These are phyloP conservation scores for Adrianichthys oophorus DNA, from an alignment of 2,797 vertebrate genomes.

Conservation along the genomic window DNA sequence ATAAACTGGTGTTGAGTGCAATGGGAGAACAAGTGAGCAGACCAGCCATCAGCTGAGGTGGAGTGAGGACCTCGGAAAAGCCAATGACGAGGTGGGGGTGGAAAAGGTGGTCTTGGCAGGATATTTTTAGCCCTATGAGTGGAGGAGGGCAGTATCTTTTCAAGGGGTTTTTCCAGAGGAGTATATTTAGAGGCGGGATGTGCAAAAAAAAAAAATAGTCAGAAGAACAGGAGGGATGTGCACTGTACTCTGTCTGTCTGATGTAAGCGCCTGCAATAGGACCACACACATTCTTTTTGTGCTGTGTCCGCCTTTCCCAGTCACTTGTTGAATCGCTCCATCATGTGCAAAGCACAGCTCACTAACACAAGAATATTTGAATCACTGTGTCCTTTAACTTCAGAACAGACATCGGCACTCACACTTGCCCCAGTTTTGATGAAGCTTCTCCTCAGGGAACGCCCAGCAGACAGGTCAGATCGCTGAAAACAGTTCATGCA, in stretches of 20 bases:
- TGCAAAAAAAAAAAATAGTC: slow-evolving; percentile 64
- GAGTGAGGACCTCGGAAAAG: slow-evolving; percentile 21
- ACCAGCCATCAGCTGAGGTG: slow-evolving; percentile 4
- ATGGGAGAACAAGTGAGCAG: slow-evolving; percentile 22
- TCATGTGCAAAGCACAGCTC: slow-evolving; percentile 5
- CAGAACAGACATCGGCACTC: slow-evolving; percentile 5
- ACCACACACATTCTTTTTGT: slow-evolving; percentile 62
- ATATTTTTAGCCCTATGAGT: slow-evolving; percentile 75
- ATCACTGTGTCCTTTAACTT: no score
- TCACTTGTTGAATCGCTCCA: slow-evolving; percentile 31
- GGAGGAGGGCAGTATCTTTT: slow-evolving; percentile 70
- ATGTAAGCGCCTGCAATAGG: slow-evolving; percentile 79
- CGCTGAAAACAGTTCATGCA: slow-evolving; percentile 18
- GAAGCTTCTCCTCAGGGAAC: slow-evolving; percentile 28
- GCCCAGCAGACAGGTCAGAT: slow-evolving; percentile 33
- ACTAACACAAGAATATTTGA: no score
- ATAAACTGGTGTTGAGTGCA: slow-evolving; percentile 27
- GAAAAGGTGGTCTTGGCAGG: slow-evolving; percentile 63
- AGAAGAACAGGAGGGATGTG: slow-evolving; percentile 69
- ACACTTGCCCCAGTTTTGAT: slow-evolving; percentile 45
- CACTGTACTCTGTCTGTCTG: slow-evolving; percentile 69
- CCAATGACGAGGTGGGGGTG: slow-evolving; percentile 11
- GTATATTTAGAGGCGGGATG: slow-evolving; percentile 78
- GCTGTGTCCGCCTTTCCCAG: slow-evolving; percentile 18
- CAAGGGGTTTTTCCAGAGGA: slow-evolving; percentile 79